Percentiles rank a stretch among this genome's conserved stretches.
Evolutionary conservation across 2,113 vertebrate genomes (phyloP).

Genomic region (Cephalopterus ornatus): DNA sequence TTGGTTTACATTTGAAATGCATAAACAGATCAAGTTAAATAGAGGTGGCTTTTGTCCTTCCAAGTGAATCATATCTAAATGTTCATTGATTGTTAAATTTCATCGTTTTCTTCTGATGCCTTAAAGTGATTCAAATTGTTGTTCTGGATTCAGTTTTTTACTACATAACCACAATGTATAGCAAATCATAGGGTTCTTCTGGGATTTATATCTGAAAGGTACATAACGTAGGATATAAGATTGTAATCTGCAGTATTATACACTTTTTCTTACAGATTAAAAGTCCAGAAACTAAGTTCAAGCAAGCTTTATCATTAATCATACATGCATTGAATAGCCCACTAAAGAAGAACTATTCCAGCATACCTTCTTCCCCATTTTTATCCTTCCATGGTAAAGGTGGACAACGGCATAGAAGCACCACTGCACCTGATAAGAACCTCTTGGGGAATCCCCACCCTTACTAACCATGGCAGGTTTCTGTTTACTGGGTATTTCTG

Average conservation of each 20-base stretch:
- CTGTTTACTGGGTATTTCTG: neutral
- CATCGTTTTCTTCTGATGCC: neutral
- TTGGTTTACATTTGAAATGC: neutral
- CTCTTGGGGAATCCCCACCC: accelerated
- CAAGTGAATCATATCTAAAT: neutral
- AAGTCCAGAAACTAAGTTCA: neutral
- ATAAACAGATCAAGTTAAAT: neutral
- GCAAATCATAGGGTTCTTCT: neutral
- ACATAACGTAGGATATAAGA: neutral
- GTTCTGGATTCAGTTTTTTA: neutral
- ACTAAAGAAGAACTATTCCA: neutral
- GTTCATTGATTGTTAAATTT: neutral
- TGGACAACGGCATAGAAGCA: neutral
- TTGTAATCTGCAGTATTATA: neutral
- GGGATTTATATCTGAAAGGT: neutral
- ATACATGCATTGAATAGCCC: neutral
- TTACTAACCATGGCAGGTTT: accelerated
- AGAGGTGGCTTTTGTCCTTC: neutral
- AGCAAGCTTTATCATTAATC: neutral
- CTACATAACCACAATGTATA: neutral
- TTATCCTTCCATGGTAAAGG: neutral
- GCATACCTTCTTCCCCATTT: neutral
- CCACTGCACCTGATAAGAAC: accelerated
- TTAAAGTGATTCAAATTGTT: neutral
- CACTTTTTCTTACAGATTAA: neutral